Conservation (phyloP, 2,797 vertebrate genomes). For the Tapera naevia region DNA sequence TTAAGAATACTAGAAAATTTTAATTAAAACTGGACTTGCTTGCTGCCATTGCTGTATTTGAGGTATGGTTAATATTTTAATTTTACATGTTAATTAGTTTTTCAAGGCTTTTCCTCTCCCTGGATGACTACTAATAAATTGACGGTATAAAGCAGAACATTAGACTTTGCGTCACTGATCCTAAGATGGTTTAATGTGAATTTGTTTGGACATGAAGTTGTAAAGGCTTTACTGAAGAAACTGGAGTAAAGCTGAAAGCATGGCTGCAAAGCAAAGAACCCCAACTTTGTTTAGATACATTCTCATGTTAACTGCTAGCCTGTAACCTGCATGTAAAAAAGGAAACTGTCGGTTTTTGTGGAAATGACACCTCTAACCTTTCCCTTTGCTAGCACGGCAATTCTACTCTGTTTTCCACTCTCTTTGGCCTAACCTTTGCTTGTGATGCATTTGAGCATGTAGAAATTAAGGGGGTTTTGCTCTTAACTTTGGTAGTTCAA, state of each 20-base stretch:
- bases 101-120: slow-evolving; percentile 14
- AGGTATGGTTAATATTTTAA: slow-evolving; percentile 1
- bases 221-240: slow-evolving; percentile 55
- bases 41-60: slow-evolving; percentile 35
- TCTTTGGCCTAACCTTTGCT: slow-evolving; percentile 85
- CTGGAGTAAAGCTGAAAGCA: slow-evolving; percentile 63
- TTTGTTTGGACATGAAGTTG: not conserved
- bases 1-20: slow-evolving; percentile 25
- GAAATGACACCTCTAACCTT: slow-evolving; percentile 68
- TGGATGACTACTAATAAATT: slow-evolving; percentile 16
- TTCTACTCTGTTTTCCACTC: slow-evolving; percentile 79
- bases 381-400: slow-evolving; percentile 83
- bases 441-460: slow-evolving; percentile 85
- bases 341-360: slow-evolving; percentile 46
- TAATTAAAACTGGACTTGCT: slow-evolving; percentile 48
- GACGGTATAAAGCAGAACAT: slow-evolving; percentile 20
- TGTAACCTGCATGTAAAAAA: slow-evolving; percentile 83
- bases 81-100: slow-evolving; percentile 35
- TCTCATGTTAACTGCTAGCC: slow-evolving; percentile 67
- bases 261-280: slow-evolving; percentile 65
- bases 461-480: slow-evolving; percentile 91
- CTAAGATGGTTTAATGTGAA: slow-evolving; percentile 36
- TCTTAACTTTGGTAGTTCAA: slow-evolving; percentile 97
- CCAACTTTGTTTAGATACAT: slow-evolving; percentile 63
- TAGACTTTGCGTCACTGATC: slow-evolving; percentile 46